These are phyloP conservation scores for Falcaria lacertinaria DNA, from an alignment of 2,888 invertebrate species.

Conservation along the genomic window DNA sequence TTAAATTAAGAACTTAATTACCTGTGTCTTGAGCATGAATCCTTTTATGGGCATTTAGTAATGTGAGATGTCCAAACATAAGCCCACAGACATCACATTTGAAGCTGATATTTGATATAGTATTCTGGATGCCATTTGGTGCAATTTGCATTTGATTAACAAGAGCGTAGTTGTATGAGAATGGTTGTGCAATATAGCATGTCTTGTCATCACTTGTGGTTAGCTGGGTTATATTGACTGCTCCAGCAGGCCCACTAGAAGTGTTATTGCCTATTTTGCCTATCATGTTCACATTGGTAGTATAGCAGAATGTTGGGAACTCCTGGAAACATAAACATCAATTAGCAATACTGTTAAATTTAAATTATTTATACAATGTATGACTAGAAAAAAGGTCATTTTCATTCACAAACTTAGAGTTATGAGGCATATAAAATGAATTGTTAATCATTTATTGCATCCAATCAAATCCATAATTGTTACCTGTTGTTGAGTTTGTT, in stretches of 20 bases:
- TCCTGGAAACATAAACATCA: slow-evolving; percentile 53
- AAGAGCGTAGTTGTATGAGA: slow-evolving; percentile 90
- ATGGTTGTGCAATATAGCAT: slow-evolving; percentile 87
- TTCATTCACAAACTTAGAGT: too few relatives aligned
- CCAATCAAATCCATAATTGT: too few relatives aligned
- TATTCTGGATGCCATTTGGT: slow-evolving; percentile 83
- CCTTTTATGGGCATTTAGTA: slow-evolving; percentile 92
- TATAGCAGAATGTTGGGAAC: slow-evolving; percentile 86
- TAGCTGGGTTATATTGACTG: slow-evolving; percentile 85
- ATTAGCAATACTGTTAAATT: not conserved
- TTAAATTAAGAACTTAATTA: slow-evolving; percentile 23
- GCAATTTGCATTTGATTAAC: slow-evolving; percentile 92
- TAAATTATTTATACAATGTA: not conserved
- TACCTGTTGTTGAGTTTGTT: slow-evolving; percentile 62
- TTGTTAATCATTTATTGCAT: too few relatives aligned
- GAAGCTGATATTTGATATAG: slow-evolving; percentile 90
- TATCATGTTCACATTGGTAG: slow-evolving; percentile 84
- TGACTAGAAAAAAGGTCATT: too few relatives aligned
- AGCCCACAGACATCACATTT: slow-evolving; percentile 93
- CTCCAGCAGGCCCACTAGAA: slow-evolving; percentile 60
- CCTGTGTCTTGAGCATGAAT: slow-evolving; percentile 84
- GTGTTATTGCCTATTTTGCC: slow-evolving; percentile 79
- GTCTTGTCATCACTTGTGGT: slow-evolving; percentile 83
- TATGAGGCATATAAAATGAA: too few relatives aligned
- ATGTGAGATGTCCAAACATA: slow-evolving; percentile 89